Conservation (phyloP, 2,113 vertebrate genomes). For the Donacobius atricapilla region DNA sequence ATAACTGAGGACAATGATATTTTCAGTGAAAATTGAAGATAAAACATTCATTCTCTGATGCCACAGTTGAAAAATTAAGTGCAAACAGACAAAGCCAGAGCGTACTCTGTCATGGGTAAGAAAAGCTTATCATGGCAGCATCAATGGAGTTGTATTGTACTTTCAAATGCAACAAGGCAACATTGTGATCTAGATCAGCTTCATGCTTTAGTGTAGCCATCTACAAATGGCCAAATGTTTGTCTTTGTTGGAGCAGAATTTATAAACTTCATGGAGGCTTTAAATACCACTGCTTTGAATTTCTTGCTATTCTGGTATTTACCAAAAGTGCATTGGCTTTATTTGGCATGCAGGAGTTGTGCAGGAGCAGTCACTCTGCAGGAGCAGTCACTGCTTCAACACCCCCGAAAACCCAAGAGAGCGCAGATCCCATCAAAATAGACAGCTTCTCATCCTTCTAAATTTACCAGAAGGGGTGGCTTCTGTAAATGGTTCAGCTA, state of each 20-base stretch:
- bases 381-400: background rate
- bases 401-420: background rate
- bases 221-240: background rate
- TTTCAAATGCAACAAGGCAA: background rate
- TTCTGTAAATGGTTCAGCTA: background rate
- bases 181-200: background rate
- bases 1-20: background rate
- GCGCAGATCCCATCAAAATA: background rate
- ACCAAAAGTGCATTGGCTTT: background rate
- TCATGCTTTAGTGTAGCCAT: background rate
- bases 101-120: background rate
- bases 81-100: background rate
- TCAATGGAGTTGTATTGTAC: background rate
- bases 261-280: background rate
- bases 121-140: background rate
- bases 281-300: background rate
- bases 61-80: background rate
- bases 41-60: background rate
- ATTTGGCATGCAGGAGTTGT: background rate
- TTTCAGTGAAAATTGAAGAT: background rate
- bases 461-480: background rate
- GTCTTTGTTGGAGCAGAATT: background rate
- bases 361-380: background rate
- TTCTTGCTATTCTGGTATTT: background rate
- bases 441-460: background rate